Base-by-base conservation (phyloP, 2,888 invertebrate species). In the Pomacea canaliculata region DNA sequence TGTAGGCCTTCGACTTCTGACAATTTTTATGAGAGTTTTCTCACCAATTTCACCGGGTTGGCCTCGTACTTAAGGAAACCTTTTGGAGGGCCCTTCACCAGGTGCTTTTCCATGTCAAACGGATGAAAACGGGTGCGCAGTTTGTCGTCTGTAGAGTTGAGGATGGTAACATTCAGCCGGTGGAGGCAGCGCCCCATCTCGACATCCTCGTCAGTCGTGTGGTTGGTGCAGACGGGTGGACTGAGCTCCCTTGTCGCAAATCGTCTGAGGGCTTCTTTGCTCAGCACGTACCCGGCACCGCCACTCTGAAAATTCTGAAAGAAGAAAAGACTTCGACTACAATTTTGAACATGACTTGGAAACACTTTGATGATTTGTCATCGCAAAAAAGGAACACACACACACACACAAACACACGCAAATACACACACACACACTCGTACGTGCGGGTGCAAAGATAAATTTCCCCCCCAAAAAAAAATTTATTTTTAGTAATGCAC, bases 281-380 rank as follows among this genome's bases (percentile, higher is more conserved):
- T 71, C 59, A 71, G 56, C 37, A 71, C 71, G 48, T 71, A 71
- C 16, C 71, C 71, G 0, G 71, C 71, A 37, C 71, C 71, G 10
- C 71, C 71, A 23, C 71, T 71, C 12, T 19, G 46, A 12, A 62
- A 71, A 62, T 62, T 60, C 71, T 71, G 62, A 10, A 12, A 13
- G 51, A 56, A 60, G 19, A 49, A 19, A 56, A 56, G 2, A 23
- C 23, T 56, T 56, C 8, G 12, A 10, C 8, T 56, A 1, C 3
- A 56, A 13, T 13, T 56, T 16, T 56, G 4, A 10, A 56, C 2
- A 7, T 13, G 51, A 56, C 51, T 4, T 56, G 16, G 51, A 37
- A 37, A 37, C 5, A 37, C 37, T 37, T 37, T 37, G 37, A 5
- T 37, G 3, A 0, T 37, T 37, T 0, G 37, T 37, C 37, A 37